phyloP scores from a whole-genome alignment of 1,140 invertebrate genomes.

The Bradysia coprophila region DNA sequence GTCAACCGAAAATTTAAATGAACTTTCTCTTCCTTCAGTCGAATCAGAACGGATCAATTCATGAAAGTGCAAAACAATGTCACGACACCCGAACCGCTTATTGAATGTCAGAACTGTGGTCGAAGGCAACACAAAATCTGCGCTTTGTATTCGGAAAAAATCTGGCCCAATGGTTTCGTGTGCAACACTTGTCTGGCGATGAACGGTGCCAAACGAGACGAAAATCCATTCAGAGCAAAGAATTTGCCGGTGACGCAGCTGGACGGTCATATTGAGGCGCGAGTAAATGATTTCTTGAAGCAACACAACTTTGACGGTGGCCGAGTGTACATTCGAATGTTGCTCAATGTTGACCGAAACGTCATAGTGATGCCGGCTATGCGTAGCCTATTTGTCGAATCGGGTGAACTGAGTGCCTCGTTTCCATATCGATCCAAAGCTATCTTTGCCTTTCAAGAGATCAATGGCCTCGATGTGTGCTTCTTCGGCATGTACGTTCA shows the following conservation, averaged over 20 bases:
- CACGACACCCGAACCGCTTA: conserved; percentile 91
- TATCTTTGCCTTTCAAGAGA: conserved; percentile 97
- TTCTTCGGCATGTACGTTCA: conserved; percentile 99
- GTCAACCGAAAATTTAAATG: too few species aligned
- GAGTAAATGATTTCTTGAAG: conserved; percentile 95
- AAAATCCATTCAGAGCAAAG: conserved; percentile 96
- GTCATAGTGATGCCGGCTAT: conserved; percentile 98
- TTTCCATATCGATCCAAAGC: conserved; percentile 98
- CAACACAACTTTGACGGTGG: conserved; percentile 93
- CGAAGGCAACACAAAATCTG: conserved; percentile 97
- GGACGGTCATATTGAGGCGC: conserved; percentile 90
- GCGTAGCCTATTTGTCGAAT: conserved; percentile 82
- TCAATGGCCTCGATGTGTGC: conserved; percentile 95
- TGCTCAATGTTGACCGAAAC: conserved; percentile 92
- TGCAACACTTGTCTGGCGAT: conserved; percentile 95
- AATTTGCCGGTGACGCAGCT: conserved; percentile 81
- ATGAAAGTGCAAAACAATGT: conserved; percentile 98
- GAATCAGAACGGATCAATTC: conserved; percentile 94
- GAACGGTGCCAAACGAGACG: conserved; percentile 80
- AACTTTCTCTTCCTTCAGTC: conserved; percentile 39
- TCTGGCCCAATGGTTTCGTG: conserved; percentile 84
- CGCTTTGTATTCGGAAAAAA: conserved; percentile 85
- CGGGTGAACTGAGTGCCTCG: conserved; percentile 69
- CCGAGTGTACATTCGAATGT: conserved; percentile 93
- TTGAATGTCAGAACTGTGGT: conserved; percentile 88